Evolutionary conservation across 2,888 invertebrate species (phyloP), one percentile per base, ranked within the genome.

Genomic region (Globia sparganii): DNA sequence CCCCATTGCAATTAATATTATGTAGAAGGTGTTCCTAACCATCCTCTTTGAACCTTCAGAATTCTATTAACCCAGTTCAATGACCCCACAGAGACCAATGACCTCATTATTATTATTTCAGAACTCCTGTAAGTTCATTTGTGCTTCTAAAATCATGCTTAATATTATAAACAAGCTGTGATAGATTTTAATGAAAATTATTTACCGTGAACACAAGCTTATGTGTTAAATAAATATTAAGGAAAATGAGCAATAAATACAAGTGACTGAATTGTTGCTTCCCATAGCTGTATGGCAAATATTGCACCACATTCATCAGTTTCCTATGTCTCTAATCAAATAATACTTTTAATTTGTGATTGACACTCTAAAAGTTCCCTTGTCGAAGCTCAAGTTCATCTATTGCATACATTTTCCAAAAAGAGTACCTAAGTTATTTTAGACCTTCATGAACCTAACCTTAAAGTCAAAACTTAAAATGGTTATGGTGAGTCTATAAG

Each of bases 51-150:
- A 80, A 79, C 53, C 66, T 75, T 75, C 53, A 80, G 61, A 80
- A 71, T 65, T 75, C 77, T 78, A 86, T 87, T 82, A 82, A 84
- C 72, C 65, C 72, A 90, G 91, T 90, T 81, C 91, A 91, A 84
- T 91, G 89, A 92, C 88, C 90, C 84, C 85, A 75, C 73, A 80
- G 78, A 83, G 89, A 85, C 84, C 89, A 88, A 84, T 92, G 90
- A 91, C 90, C 92, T 85, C 87, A 88, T 89, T 87, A 88, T 87
- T 84, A 86, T 86, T 62, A 75, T 83, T 72, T 75, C 87, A 86
- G 74, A 83, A 84, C 83, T 82, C 84, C 85, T 86, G 76, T 82
- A 69, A 75, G 56, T 72, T 73, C 53, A 67, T 40, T 59, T 68
- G 68, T 56, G 43, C 28, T 68, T 73, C 13, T 61, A 40, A 53